Percentiles rank a stretch among this genome's conserved stretches.
Evolutionary conservation across 2,888 invertebrate species (phyloP).

Genomic region (Himalopsyche kuldschensis): DNA sequence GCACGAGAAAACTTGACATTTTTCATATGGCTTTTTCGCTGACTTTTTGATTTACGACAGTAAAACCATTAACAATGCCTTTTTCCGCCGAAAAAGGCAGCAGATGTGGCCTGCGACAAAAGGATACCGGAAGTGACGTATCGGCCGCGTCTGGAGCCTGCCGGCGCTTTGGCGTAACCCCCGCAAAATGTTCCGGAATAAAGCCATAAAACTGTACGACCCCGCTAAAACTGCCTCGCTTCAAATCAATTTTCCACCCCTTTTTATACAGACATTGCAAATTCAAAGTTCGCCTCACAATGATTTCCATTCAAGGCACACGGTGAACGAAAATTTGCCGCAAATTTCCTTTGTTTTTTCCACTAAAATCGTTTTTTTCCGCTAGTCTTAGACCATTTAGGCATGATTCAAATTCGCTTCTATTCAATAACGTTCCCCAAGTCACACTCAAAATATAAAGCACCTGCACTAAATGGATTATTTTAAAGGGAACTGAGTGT

Average conservation of each 20-base stretch:
- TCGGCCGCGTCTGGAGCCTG: neutral
- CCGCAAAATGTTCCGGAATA: slow-evolving; percentile 16
- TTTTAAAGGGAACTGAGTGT: too few relatives aligned
- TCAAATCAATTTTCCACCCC: slow-evolving; percentile 32
- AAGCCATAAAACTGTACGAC: slow-evolving; percentile 32
- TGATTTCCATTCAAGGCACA: neutral
- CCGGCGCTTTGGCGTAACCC: neutral
- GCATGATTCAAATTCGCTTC: too few relatives aligned
- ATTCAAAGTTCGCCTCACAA: neutral
- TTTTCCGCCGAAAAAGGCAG: neutral
- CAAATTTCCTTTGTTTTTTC: neutral
- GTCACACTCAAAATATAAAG: too few relatives aligned
- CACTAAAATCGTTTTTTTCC: neutral
- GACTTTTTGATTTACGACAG: neutral
- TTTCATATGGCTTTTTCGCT: neutral
- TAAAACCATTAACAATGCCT: slow-evolving; percentile 1
- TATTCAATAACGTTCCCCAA: too few relatives aligned
- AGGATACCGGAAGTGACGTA: neutral
- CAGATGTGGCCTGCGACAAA: neutral
- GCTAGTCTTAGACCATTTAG: too few relatives aligned
- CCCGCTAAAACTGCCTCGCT: slow-evolving; percentile 23
- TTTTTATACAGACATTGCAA: slow-evolving; percentile 11
- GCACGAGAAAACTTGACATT: neutral
- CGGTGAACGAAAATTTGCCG: neutral
- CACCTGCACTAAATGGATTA: too few relatives aligned